Evolutionary conservation across 2,888 invertebrate species (phyloP), one percentile per base, ranked within the genome.

Genomic region (Philonicus albiceps): DNA sequence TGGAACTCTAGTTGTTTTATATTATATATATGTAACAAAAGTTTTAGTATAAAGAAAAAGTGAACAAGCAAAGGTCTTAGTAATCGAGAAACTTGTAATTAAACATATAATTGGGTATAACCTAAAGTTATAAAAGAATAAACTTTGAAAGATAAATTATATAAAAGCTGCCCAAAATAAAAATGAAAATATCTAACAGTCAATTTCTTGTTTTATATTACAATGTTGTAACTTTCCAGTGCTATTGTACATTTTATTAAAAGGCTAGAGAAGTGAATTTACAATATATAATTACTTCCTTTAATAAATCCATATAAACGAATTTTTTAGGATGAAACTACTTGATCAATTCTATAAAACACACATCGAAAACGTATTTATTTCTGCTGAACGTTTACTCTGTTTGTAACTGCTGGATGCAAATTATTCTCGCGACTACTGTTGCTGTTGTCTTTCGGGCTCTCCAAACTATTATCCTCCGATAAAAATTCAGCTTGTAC

Each of bases 1-100:
- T 90, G 89, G 90, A 90, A 90, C 89, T 90, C 90, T 93, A 89
- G 92, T 91, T 92, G 93, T 93, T 92, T 90, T 91, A 90, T 91
- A 90, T 89, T 87, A 88, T 88, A 88, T 40, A 72, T 75, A 55
- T 86, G 30, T 78, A 49, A 40, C 19, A 72, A 73, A 80, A 81
- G 64, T 80, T 86, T 89, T 90, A 89, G 89, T 90, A 90, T 90
- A 89, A 90, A 88, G 89, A 90, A 88, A 86, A 55, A 80, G 86
- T 86, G 84, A 85, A 85, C 49, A 74, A 85, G 64, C 11, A 49
- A 85, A 49, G 74, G 74, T 85, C 73, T 85, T 85, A 85, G 53
- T 75, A 75, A 85, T 85, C 75, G n/a, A 85, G 22, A 22, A 85
- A 85, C 27, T 76, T 85, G 85, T 85, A 85, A 85, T 85, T 76